A percentile compares a stretch with the other conserved stretches of the same genome.
These are phyloP conservation scores for Euura lappo DNA, from an alignment of 1,140 invertebrate species.

Conservation along the genomic window DNA sequence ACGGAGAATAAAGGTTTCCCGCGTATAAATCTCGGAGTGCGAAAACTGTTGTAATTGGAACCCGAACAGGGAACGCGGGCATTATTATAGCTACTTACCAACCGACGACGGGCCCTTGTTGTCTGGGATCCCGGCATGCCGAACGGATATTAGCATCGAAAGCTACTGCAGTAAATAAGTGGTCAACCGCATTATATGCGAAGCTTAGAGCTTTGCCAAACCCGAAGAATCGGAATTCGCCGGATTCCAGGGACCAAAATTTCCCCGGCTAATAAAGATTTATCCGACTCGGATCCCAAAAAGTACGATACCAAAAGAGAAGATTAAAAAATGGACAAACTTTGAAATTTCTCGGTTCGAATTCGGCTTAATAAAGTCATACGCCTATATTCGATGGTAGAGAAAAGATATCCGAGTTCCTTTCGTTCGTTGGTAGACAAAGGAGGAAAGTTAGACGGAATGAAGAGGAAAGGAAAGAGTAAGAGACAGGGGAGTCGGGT, in stretches of 20 bases:
- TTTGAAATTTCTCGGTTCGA: neutral
- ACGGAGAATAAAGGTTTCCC: constrained; percentile 12
- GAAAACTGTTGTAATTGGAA: constrained; percentile 34
- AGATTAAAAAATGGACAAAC: neutral
- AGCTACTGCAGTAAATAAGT: constrained; percentile 29
- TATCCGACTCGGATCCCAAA: too few relatives aligned
- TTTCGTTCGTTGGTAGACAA: too few relatives aligned
- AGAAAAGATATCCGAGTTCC: too few relatives aligned
- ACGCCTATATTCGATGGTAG: too few relatives aligned
- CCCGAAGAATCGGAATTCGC: neutral
- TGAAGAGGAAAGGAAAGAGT: too few relatives aligned
- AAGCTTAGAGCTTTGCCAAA: too few relatives aligned
- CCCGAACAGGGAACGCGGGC: constrained; percentile 12
- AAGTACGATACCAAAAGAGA: too few relatives aligned
- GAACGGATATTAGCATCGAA: constrained; percentile 29
- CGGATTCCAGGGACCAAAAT: neutral
- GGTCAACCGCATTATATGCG: neutral
- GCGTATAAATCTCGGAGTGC: constrained; percentile 28
- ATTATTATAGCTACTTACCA: constrained; percentile 16
- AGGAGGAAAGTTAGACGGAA: too few relatives aligned
- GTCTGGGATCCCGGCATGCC: neutral
- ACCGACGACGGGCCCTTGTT: neutral
- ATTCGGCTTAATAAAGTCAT: too few relatives aligned
- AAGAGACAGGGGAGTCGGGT: constrained; percentile 21
- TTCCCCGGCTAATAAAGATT: too few relatives aligned